Evolutionary conservation across 2,888 invertebrate genomes (phyloP).

Genomic region (Calameuta idolon): DNA sequence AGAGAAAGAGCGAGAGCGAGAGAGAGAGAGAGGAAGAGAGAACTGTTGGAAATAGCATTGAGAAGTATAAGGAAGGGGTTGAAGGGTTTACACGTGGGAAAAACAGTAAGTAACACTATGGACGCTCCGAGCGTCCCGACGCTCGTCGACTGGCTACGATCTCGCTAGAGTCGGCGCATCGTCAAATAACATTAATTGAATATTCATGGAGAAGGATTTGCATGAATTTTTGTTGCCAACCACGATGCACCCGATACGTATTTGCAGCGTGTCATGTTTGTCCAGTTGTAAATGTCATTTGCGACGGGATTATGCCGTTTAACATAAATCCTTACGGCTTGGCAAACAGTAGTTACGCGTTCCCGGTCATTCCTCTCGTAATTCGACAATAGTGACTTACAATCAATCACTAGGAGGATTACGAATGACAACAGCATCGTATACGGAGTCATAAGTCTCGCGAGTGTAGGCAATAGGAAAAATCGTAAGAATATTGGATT

Average conservation of each 20-base stretch:
- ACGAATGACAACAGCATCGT: neutral
- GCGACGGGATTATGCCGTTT: conserved; percentile 42
- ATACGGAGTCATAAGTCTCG: neutral
- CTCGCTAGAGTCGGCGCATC: neutral
- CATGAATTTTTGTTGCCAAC: conserved; percentile 48
- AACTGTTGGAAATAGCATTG: neutral
- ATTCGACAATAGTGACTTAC: neutral
- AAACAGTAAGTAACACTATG: neutral
- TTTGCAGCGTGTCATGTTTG: conserved; percentile 35
- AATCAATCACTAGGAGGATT: neutral
- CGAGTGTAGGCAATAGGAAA: neutral
- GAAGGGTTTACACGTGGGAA: neutral
- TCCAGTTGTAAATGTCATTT: conserved; percentile 41
- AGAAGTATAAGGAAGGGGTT: neutral
- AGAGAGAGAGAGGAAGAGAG: neutral
- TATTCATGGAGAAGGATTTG: conserved; percentile 54
- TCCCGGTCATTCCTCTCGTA: conserved; percentile 11
- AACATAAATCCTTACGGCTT: conserved; percentile 41
- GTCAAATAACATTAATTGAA: conserved; percentile 54
- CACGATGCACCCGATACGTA: conserved; percentile 18
- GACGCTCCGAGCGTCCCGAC: neutral
- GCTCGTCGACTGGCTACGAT: neutral
- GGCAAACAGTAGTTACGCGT: conserved; percentile 24
- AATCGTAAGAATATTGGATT: neutral
- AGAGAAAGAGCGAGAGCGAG: neutral